Conservation (phyloP, 1,140 invertebrate species). For the Antheraea mylitta region DNA sequence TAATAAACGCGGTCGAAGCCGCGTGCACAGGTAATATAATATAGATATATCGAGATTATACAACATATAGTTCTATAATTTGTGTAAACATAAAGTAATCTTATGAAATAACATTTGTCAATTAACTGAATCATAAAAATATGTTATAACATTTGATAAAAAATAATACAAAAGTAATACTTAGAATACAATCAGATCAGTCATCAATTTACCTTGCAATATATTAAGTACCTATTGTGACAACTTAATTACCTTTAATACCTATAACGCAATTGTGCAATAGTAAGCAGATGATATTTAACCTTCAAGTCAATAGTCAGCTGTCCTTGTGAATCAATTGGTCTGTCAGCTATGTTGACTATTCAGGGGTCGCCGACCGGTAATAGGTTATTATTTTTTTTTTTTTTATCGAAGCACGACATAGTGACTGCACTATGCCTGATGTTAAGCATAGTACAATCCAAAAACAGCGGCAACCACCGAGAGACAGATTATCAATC, state of each 20-base stretch:
- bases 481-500: no score
- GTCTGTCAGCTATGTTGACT: neutral
- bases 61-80: no score
- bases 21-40: no score
- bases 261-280: neutral
- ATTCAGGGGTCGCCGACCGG: neutral
- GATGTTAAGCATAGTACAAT: no score
- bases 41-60: no score
- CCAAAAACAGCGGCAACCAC: no score
- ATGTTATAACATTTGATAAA: constrained; percentile 2
- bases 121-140: neutral
- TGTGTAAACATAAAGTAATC: neutral
- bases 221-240: neutral
- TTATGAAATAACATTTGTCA: neutral
- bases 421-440: no score
- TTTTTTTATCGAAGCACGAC: no score
- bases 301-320: neutral
- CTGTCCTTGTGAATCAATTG: neutral
- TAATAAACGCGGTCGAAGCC: no score
- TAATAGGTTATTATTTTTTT: neutral
- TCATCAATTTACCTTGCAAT: neutral
- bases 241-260: neutral
- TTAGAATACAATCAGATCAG: neutral
- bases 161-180: neutral
- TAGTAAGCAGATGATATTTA: neutral